Evolutionary conservation across 2,888 invertebrate species (phyloP), one percentile per base, ranked within the genome.

Genomic region (Lithosia quadra): DNA sequence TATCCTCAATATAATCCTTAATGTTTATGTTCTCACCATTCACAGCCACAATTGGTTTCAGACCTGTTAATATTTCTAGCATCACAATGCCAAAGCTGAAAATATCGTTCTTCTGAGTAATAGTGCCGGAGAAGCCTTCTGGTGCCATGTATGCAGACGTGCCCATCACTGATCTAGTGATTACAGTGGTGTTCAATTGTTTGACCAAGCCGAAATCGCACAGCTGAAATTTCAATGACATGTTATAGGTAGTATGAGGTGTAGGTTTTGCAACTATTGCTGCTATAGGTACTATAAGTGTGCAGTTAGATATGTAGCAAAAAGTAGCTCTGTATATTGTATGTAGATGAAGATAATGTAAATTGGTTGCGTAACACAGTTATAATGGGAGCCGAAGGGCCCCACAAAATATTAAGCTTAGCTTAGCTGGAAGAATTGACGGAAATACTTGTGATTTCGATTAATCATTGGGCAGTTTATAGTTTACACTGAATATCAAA

Each of bases 51-150:
- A 96, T 95, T 0, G 97, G 96, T 65, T 96, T 95, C 63, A 97
- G 90, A 7, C 97, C 97, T 39, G 97, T 97, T 56, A 97, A 87
- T 22, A 97, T 85, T 89, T 98, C 97, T 57, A 97, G 87, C 22
- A 97, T 84, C 1, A 97, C 97, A 73, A 98, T 96, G 1, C 98
- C 98, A 92, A 96, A 97, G 85, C 97, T 97, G 87, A 96, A 98
- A 3, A 97, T 96, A 86, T 98, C 98, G 77, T 96, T 95, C 91
- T 97, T 97, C 24, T 96, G 95, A n/a, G 97, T 97, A 61, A 97
- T 94, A 70, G 96, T 96, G 11, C 96, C 97, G 53, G 95, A 95
- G 78, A 96, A 96, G 36, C 96, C 96, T 91, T 98, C 97, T 0
- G 96, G 97, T n/a, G 97, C 96, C 96, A 97, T 97, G 87, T 98